Evolutionary conservation across 92 coral and sea anemone genomes (phyloP), one percentile per base, ranked within the genome.

Genomic region (Phenganax marumi): DNA sequence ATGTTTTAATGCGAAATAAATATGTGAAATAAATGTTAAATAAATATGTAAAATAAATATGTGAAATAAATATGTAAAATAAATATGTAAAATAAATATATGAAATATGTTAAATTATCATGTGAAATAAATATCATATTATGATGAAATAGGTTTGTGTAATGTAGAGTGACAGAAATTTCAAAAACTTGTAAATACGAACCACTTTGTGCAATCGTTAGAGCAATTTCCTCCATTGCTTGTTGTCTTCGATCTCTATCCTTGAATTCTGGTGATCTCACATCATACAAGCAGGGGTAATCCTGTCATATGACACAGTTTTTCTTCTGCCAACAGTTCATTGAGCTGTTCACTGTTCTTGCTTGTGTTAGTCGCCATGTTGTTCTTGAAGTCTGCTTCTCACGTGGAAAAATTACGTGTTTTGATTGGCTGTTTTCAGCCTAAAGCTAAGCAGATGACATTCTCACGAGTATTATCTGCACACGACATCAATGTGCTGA

Each of bases 291-390:
- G 74, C n/a, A 81, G 75, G 68, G 54, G 68, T 73, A 81, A 53
- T 81, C 77, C 8, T 82, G 86, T 82, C 89, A 81, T 64, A 86
- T 58, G 9, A 81, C 86, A n/a, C 12, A 86, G 77, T 75, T 86
- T 86, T 26, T 81, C 89, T 55, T 81, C 89, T 47, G 62, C 58
- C 24, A 69, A 75, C 22, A 52, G 81, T 63, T 80, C 79, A 62
- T 24, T 62, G 5, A 80, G 43, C 14, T 61, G 1, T 8, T 68
- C 57, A 83, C 86, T 68, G 43, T 33, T 33, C 43, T 33, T 5
- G 43, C 43, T 62, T 9, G 68, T 21, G 10, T 62, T 62, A 16
- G 68, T 24, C 68, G 68, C 68, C 68, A 62, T 62, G 10, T 14
- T 62, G 18, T 14, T 19, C 10, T 62, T 14, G 68, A 33, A 33